Conservation (phyloP, 2,888 invertebrate species). For the Meloe dianella region DNA sequence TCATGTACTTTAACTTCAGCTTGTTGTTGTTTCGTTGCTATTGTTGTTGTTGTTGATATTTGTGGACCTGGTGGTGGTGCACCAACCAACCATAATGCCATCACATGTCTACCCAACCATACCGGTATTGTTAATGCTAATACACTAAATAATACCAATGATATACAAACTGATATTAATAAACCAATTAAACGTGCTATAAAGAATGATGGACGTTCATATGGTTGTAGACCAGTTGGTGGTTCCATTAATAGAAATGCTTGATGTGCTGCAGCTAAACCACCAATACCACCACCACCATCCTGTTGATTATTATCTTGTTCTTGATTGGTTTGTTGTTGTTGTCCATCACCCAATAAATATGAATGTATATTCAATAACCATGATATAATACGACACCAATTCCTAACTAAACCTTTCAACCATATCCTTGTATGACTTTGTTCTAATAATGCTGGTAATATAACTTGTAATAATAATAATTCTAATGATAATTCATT, state of each 20-base stretch:
- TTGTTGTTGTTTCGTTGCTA: constrained; percentile 37
- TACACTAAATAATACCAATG: constrained; percentile 83
- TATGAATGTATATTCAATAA: constrained; percentile 88
- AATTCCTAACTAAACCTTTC: constrained; percentile 83
- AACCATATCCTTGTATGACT: constrained; percentile 95
- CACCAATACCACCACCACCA: constrained; percentile 44
- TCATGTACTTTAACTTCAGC: constrained; percentile 76
- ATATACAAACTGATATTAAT: constrained; percentile 79
- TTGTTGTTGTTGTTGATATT: neutral
- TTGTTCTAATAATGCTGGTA: constrained; percentile 95
- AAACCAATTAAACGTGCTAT: constrained; percentile 71
- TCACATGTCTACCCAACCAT: constrained; percentile 85
- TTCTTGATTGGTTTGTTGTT: constrained; percentile 50
- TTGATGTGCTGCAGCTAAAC: constrained; percentile 84
- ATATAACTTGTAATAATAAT: constrained; percentile 87
- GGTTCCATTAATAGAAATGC: constrained; percentile 86
- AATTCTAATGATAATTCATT: constrained; percentile 95
- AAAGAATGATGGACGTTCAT: constrained; percentile 85
- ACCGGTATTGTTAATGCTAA: constrained; percentile 89
- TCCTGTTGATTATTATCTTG: constrained; percentile 24
- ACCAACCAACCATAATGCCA: constrained; percentile 83
- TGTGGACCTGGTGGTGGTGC: constrained; percentile 54
- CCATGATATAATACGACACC: constrained; percentile 87
- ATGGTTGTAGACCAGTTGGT: constrained; percentile 81
- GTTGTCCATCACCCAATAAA: constrained; percentile 68